These are phyloP conservation scores for Forbesichthys papilliferus DNA, from an alignment of 2,113 vertebrate species.

Conservation along the genomic window DNA sequence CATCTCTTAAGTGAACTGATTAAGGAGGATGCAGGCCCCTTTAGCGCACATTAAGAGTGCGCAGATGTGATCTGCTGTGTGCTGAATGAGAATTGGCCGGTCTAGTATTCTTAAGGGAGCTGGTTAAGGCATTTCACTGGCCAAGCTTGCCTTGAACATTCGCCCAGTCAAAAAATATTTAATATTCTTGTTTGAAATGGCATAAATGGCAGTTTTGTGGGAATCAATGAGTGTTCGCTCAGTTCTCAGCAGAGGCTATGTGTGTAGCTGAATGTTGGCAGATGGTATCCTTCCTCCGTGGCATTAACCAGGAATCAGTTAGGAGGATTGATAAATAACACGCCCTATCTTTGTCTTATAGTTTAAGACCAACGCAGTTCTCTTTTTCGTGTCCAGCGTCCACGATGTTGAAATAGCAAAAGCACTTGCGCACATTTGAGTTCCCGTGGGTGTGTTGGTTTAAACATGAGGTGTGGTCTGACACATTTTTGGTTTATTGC, in stretches of 20 bases:
- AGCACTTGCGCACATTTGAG: too few species aligned
- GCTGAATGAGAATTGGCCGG: constrained; percentile 71
- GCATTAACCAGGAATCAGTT: constrained; percentile 45
- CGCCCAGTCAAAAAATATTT: constrained; percentile 36
- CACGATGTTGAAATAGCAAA: too few species aligned
- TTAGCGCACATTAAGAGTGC: constrained; percentile 70
- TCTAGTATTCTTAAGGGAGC: constrained; percentile 68
- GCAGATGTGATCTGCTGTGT: constrained; percentile 75
- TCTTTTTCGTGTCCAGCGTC: too few species aligned
- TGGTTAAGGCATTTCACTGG: constrained; percentile 49
- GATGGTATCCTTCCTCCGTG: constrained; percentile 6
- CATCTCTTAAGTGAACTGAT: constrained; percentile 81
- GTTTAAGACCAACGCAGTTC: too few species aligned
- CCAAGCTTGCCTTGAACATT: constrained; percentile 40
- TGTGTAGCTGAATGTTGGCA: constrained; percentile 10
- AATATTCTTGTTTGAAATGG: constrained; percentile 33
- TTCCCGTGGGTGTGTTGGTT: too few species aligned
- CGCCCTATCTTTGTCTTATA: neutral
- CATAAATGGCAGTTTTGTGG: constrained; percentile 14
- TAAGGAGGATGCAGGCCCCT: constrained; percentile 72
- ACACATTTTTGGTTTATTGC: too few species aligned
- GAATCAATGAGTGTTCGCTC: constrained; percentile 19
- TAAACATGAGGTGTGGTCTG: too few species aligned
- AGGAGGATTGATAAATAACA: constrained; percentile 16
- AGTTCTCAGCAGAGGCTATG: constrained; percentile 12